Evolutionary conservation across 2,888 invertebrate species (phyloP), one percentile per base, ranked within the genome.

Genomic region (Microchrysa polita): DNA sequence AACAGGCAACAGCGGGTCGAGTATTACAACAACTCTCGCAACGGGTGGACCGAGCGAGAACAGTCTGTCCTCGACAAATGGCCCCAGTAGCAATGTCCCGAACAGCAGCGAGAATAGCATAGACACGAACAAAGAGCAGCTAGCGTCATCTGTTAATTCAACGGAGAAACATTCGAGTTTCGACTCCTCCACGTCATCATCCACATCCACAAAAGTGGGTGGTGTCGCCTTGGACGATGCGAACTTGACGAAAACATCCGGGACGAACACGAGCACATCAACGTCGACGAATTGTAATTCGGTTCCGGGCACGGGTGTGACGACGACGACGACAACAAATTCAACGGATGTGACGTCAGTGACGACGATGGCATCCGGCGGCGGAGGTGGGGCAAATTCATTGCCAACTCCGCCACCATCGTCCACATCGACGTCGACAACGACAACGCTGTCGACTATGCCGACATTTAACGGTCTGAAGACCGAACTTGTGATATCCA

Each of bases 401-500:
- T 42, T 55, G 40, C 10, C 57, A 7, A 2, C 27, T 5, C 27
- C 27, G 4, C n/a, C n/a, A n/a, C n/a, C n/a, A n/a, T n/a, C n/a
- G n/a, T n/a, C n/a, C n/a, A n/a, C n/a, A n/a, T n/a, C n/a, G n/a
- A n/a, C n/a, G n/a, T n/a, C n/a, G n/a, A n/a, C n/a, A n/a, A 34
- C 27, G 7, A 2, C 67, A 16, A 18, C 40, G 7, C 55, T 57
- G 69, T 14, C 57, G 18, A 67, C 27, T 59, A 40, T 61, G 48
- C 75, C 77, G 63, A 78, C 79, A 73, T 80, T 80, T 77, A 77
- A 81, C 79, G 79, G 79, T 72, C 77, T 79, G 48, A 79, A 79
- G 72, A 76, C 78, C 65, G 79, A 79, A 76, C 79, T 81, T 76
- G 80, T 79, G 16, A 77, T 79, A 48, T 76, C 81, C 42, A 79